Percentiles rank a stretch among this genome's conserved stretches.
These are phyloP conservation scores for Ochropleura plecta DNA, from an alignment of 2,888 invertebrate genomes.

Conservation along the genomic window DNA sequence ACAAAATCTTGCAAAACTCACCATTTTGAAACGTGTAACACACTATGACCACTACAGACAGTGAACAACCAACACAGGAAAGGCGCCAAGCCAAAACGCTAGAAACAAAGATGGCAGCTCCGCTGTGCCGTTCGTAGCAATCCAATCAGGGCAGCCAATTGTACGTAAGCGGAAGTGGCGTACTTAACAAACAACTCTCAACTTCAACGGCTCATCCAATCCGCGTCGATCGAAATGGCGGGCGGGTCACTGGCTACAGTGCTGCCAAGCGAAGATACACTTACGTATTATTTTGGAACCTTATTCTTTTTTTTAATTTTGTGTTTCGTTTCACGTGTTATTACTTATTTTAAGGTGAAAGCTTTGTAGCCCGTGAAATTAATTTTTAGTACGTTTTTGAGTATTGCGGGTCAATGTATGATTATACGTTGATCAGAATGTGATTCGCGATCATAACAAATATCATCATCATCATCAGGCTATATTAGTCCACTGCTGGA, in stretches of 20 bases:
- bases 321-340: conserved; percentile 64
- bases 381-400: neutral
- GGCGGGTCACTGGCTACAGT: conserved; percentile 69
- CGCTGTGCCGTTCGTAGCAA: conserved; percentile 71
- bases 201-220: conserved; percentile 74
- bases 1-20: conserved; percentile 90
- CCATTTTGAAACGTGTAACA: conserved; percentile 90
- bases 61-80: conserved; percentile 88
- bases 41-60: conserved; percentile 87
- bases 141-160: conserved; percentile 76
- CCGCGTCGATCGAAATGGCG: conserved; percentile 75
- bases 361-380: neutral
- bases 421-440: no score
- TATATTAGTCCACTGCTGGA: no score
- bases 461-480: no score
- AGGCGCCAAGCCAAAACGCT: conserved; percentile 90
- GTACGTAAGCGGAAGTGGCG: conserved; percentile 79
- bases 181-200: conserved; percentile 68
- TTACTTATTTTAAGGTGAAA: neutral
- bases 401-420: no score
- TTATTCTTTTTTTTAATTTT: conserved; percentile 17
- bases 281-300: conserved; percentile 62
- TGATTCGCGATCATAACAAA: no score
- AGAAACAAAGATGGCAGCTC: conserved; percentile 87
- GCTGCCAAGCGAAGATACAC: conserved; percentile 83